Evolutionary conservation across 1,140 invertebrate genomes (phyloP).

Genomic region (roundworm (Caenorhabditis elegans)): WBcel235 BX284603.4:5739001-5739500

Average conservation of each 20-base stretch:
- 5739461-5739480: neutral
- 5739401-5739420: neutral
- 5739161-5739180: no score
- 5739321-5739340: neutral
- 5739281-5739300: neutral
- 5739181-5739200: no score
- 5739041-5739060: no score
- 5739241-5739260: neutral
- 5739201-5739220: neutral
- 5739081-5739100: no score
- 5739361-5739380: constrained; percentile 6
- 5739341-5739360: no score
- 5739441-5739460: neutral
- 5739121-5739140: no score
- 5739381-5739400: neutral
- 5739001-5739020: no score
- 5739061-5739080: no score
- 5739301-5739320: neutral
- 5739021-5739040: no score
- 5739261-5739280: neutral
- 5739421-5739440: neutral
- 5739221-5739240: neutral
- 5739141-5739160: no score
- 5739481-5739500: no score
- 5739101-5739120: no score